A percentile compares a stretch with the other conserved stretches of the same genome.
phyloP scores from a whole-genome alignment of 2,888 invertebrate species.

The Lepidochitona cinerea region DNA sequence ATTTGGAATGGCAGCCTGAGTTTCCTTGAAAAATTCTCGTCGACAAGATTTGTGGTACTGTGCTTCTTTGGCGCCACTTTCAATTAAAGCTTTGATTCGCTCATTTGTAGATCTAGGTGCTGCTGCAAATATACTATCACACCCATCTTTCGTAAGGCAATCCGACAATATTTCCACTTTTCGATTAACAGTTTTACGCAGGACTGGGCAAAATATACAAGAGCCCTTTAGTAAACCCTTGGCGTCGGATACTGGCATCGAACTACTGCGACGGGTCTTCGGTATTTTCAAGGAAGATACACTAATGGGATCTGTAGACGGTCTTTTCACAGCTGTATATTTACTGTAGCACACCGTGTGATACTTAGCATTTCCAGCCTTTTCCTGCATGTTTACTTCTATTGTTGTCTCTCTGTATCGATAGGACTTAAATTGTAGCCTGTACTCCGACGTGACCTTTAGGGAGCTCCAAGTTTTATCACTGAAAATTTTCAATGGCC shows the following conservation, averaged over 20 bases:
- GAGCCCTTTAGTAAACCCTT: constrained; percentile 12
- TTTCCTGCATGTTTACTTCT: not conserved
- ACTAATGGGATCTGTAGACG: not conserved
- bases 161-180: not conserved
- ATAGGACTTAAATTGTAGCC: not conserved
- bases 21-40: no score
- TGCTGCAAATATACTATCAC: not conserved
- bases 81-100: no score
- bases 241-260: constrained; percentile 2
- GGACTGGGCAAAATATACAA: constrained; percentile 10
- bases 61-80: constrained; percentile 4
- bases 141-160: not conserved
- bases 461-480: constrained; percentile 5
- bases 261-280: not conserved
- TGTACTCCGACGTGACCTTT: not conserved
- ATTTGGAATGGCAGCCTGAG: not conserved
- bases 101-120: no score
- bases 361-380: not conserved
- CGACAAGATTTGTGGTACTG: constrained; percentile 11
- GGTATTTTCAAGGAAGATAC: not conserved
- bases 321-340: constrained; percentile 8
- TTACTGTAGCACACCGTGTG: not conserved
- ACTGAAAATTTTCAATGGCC: constrained; percentile 1
- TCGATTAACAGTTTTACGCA: not conserved
- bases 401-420: not conserved